Evolutionary conservation across 1,140 invertebrate species (phyloP), one percentile per base, ranked within the genome.

Genomic region (Microplitis mediator): DNA sequence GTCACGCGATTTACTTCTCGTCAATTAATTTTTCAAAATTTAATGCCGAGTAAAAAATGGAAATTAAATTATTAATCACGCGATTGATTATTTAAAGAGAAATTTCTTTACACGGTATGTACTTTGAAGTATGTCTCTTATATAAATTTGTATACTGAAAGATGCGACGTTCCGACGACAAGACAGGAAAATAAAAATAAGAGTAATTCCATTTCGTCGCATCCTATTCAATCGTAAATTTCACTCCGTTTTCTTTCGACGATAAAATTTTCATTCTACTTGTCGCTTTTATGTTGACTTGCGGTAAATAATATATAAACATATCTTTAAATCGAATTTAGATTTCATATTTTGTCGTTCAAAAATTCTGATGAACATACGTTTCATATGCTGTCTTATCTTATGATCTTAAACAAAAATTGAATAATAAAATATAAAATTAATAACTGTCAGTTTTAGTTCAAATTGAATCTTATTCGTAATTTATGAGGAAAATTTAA

Each of bases 201-300:
- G 39, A 45, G 39, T 61, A 61, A 61, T 64, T 31, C 35, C 62
- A 45, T 64, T 64, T 39, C n/a, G 39, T 45, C 0, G 39, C 35
- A n/a, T 64, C n/a, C 8, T 32, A n/a, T 64, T 64, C 39, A 64
- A 32, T 64, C 11, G 32, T 14, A 64, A 64, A 45, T 64, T 64
- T 39, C 34, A 36, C 31, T 50, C 11, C 36, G 62, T 50, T 31
- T 61, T 61, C 31, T 61, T 31, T 31, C 16, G 6, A 31, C 58
- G 31, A 61, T 61, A 23, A 61, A 61, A 61, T 61, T 61, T 61
- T 14, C 31, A 61, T 61, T 32, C 6, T 32, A 61, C 31, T 32
- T 31, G 58, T 61, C 58, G 31, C 31, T 31, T 61, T 31, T 8
- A 5, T 23, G 13, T 32, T 32, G 31, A 23, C 58, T 13, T 31